These are phyloP conservation scores for Morpho achilles DNA, from an alignment of 2,888 invertebrate genomes.

Conservation along the genomic window DNA sequence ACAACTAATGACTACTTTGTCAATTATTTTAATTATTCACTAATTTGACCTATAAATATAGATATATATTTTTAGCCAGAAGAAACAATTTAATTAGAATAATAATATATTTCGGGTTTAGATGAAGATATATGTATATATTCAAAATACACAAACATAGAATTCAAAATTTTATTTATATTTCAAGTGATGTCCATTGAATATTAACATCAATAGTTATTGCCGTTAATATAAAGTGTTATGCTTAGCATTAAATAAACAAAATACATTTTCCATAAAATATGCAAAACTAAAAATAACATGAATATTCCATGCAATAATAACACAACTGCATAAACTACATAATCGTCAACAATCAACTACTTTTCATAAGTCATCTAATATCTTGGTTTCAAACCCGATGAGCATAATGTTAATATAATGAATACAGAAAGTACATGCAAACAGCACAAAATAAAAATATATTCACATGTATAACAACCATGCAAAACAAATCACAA, in stretches of 20 bases:
- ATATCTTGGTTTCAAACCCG: no score
- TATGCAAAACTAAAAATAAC: not conserved
- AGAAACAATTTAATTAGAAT: not conserved
- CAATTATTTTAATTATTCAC: no score
- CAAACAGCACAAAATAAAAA: constrained; percentile 26
- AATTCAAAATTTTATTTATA: constrained; percentile 35
- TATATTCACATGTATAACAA: constrained; percentile 18
- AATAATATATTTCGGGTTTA: not conserved
- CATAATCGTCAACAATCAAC: not conserved
- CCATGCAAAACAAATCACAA: constrained; percentile 25
- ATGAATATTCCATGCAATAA: constrained; percentile 4
- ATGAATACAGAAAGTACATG: constrained; percentile 17
- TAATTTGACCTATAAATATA: not conserved
- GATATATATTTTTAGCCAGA: not conserved
- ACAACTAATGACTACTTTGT: constrained; percentile 15
- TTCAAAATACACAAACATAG: constrained; percentile 37
- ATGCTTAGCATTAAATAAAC: not conserved
- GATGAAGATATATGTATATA: constrained; percentile 23
- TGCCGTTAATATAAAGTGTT: not conserved
- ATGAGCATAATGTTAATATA: not conserved
- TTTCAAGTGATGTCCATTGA: not conserved
- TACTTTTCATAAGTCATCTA: no score
- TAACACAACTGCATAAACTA: constrained; percentile 10
- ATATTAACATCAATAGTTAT: constrained; percentile 4
- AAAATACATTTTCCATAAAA: no score